Evolutionary conservation across 2,888 invertebrate species (phyloP).

Genomic region (Branchellion lobata): DNA sequence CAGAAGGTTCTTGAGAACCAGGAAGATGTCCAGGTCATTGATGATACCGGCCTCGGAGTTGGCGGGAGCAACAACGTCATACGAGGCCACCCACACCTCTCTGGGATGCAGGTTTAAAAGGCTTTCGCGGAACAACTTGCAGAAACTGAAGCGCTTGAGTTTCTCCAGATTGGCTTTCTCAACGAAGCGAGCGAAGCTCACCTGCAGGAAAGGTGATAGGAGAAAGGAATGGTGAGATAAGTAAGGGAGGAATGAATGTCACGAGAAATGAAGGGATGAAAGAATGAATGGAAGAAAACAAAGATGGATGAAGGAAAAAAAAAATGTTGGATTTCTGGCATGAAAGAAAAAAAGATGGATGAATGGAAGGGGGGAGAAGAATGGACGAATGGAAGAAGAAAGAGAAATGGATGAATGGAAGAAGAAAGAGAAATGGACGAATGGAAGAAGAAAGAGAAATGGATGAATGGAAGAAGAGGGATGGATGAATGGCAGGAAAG

Average conservation of each 20-base stretch:
- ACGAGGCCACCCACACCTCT: constrained; percentile 85
- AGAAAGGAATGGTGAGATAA: not conserved
- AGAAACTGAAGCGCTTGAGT: constrained; percentile 80
- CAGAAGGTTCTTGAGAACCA: constrained; percentile 73
- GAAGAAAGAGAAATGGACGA: no score
- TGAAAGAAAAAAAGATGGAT: not conserved
- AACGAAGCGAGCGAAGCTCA: constrained; percentile 77
- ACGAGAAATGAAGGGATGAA: not conserved
- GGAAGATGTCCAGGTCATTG: constrained; percentile 78
- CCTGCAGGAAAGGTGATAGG: constrained; percentile 55
- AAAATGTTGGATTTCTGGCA: not conserved
- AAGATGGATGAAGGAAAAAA: no score
- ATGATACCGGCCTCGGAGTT: constrained; percentile 68
- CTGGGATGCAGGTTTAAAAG: constrained; percentile 77
- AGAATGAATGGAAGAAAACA: no score
- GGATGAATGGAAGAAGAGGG: no score
- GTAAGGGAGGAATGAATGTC: not conserved
- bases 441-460: no score
- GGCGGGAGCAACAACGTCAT: constrained; percentile 83
- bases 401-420: no score
- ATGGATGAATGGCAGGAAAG: no score
- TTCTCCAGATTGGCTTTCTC: constrained; percentile 72
- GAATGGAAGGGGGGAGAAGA: no score
- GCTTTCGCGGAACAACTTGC: constrained; percentile 78
- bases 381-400: no score